These are phyloP conservation scores for Tachycineta bicolor DNA, from an alignment of 2,113 vertebrate species.

Conservation along the genomic window DNA sequence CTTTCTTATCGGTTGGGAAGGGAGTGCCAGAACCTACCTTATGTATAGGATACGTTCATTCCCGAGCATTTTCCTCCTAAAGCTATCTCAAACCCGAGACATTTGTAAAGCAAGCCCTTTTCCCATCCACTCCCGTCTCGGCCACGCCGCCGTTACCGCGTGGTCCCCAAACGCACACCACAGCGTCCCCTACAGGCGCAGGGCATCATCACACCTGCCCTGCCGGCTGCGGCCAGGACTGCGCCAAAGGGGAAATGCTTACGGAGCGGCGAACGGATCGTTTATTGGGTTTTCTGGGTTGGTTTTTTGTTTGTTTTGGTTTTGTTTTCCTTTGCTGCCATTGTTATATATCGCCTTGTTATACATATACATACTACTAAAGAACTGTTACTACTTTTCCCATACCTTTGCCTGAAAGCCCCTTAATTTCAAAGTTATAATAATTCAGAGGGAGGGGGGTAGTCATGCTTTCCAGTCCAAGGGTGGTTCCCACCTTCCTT, in stretches of 20 bases:
- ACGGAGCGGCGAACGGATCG: too few relatives aligned
- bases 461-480: background rate
- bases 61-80: background rate
- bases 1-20: accelerated
- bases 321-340: background rate
- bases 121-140: accelerated
- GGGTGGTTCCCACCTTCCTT: background rate
- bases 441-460: background rate
- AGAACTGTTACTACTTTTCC: background rate
- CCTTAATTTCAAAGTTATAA: background rate
- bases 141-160: accelerated
- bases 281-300: background rate
- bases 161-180: accelerated
- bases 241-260: background rate
- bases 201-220: too few relatives aligned
- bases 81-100: background rate
- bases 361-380: background rate
- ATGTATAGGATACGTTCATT: background rate
- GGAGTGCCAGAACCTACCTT: too few relatives aligned
- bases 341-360: background rate
- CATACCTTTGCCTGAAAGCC: background rate
- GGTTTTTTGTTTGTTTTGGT: background rate
- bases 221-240: background rate
- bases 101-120: background rate
- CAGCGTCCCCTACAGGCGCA: background rate